Percentiles rank a stretch among this genome's conserved stretches.
These are phyloP conservation scores for Timema cristinae DNA, from an alignment of 2,888 invertebrate species.

Conservation along the genomic window DNA sequence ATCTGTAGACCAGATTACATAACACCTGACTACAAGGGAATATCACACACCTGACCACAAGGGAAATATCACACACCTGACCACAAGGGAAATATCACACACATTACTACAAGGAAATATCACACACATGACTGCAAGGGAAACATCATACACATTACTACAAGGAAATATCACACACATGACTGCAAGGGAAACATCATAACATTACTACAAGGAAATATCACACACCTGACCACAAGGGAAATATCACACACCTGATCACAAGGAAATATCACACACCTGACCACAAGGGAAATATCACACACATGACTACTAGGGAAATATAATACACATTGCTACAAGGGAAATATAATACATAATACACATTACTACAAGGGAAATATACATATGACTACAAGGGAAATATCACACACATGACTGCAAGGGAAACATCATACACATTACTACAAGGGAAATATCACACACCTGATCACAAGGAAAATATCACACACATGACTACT, in stretches of 20 bases:
- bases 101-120: neutral
- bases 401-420: slow-evolving; percentile 60
- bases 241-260: slow-evolving; percentile 55
- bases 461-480: neutral
- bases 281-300: slow-evolving; percentile 64
- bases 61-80: slow-evolving; percentile 70
- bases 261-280: slow-evolving; percentile 71
- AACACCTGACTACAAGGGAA: neutral
- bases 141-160: too few species aligned
- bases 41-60: slow-evolving; percentile 69
- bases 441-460: slow-evolving; percentile 64
- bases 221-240: neutral
- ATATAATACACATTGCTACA: slow-evolving; percentile 65
- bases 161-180: slow-evolving; percentile 47
- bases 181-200: slow-evolving; percentile 81
- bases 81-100: slow-evolving; percentile 55
- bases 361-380: slow-evolving; percentile 70
- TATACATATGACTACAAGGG: neutral
- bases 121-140: neutral
- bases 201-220: slow-evolving; percentile 68
- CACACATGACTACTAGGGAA: neutral
- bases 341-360: slow-evolving; percentile 70
- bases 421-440: slow-evolving; percentile 70
- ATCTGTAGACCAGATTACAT: slow-evolving; percentile 44
- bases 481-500: slow-evolving; percentile 65